Evolutionary conservation across 2,888 invertebrate species (phyloP).

Genomic region (Caenorhabditis sinica): DNA sequence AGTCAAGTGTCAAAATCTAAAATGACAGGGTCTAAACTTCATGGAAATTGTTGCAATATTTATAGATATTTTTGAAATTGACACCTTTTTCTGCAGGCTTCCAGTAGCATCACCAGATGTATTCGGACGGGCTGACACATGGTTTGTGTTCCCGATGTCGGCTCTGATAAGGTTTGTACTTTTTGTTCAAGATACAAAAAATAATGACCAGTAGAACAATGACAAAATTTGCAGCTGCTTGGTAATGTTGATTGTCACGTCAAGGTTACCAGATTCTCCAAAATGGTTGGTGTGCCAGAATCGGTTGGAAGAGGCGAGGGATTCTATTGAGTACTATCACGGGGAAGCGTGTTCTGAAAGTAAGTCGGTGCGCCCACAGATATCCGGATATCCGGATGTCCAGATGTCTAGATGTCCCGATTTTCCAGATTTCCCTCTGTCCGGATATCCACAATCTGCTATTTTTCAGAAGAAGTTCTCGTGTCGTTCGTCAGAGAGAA

Average conservation of each 20-base stretch:
- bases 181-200: neutral
- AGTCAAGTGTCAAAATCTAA: too few relatives aligned
- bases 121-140: constrained; percentile 26
- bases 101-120: constrained; percentile 31
- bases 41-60: too few relatives aligned
- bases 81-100: constrained; percentile 15
- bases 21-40: neutral
- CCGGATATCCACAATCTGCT: too few relatives aligned
- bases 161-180: constrained; percentile 28
- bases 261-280: constrained; percentile 62
- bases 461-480: constrained; percentile 18
- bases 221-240: constrained; percentile 40
- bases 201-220: too few relatives aligned
- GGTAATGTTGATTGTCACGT: constrained; percentile 21
- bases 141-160: constrained; percentile 37
- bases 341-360: constrained; percentile 39
- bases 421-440: too few relatives aligned
- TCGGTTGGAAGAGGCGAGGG: constrained; percentile 19
- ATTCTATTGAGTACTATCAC: constrained; percentile 28
- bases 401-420: too few relatives aligned
- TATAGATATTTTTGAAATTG: neutral
- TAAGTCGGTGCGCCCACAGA: too few relatives aligned
- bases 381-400: too few relatives aligned
- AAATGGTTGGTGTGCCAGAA: constrained; percentile 40
- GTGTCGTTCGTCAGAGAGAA: constrained; percentile 19